phyloP scores from a whole-genome alignment of 2,797 vertebrate species.

The Pseudotriccus pelzelni region DNA sequence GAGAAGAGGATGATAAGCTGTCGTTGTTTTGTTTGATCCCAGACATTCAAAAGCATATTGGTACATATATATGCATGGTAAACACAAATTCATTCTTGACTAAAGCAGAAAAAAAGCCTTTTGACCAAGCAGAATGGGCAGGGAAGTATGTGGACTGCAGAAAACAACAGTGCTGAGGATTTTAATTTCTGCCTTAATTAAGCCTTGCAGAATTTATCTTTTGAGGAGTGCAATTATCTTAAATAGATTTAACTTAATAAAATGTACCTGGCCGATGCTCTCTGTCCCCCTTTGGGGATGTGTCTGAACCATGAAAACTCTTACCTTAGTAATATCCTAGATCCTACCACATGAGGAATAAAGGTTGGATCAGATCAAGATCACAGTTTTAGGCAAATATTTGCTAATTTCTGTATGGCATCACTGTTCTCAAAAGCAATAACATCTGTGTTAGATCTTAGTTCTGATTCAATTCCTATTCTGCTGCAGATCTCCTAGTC shows the following conservation, averaged over 20 bases:
- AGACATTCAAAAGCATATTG: neutral
- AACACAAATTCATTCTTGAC: neutral
- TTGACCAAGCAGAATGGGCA: neutral
- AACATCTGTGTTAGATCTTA: neutral
- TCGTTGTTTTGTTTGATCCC: neutral
- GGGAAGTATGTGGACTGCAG: neutral
- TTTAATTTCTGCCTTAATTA: neutral
- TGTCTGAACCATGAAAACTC: neutral
- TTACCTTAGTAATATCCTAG: neutral
- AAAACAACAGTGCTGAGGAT: neutral
- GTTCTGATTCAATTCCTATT: neutral
- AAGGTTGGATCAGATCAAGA: neutral
- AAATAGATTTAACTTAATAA: neutral
- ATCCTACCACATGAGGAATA: neutral
- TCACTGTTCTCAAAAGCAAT: neutral
- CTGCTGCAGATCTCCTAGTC: neutral
- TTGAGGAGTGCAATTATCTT: neutral
- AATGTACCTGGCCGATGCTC: neutral
- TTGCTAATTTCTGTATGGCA: neutral
- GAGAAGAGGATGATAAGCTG: neutral
- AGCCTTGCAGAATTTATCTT: neutral
- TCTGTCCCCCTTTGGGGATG: neutral
- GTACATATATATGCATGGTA: neutral
- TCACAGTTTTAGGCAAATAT: neutral
- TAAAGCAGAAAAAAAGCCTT: neutral